A percentile compares a stretch with the other conserved stretches of the same genome.
These are phyloP conservation scores for Rhynchomys soricoides DNA, from an alignment of 2,113 vertebrate genomes.

Conservation along the genomic window DNA sequence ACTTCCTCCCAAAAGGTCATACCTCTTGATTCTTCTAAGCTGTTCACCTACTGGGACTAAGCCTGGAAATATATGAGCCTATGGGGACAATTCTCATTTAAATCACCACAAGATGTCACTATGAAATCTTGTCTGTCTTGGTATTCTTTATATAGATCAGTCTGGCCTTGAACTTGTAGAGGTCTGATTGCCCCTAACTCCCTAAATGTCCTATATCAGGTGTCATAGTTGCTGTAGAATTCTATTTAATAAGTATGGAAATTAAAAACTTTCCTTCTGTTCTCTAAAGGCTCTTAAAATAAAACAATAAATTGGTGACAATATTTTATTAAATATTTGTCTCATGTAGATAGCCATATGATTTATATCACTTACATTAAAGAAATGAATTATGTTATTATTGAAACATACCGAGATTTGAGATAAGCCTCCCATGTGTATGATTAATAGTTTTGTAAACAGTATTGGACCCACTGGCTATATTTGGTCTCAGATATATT, in stretches of 20 bases:
- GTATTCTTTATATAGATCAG: neutral
- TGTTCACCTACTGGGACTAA: neutral
- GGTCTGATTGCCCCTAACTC: neutral
- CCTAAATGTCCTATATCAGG: neutral
- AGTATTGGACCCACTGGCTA: neutral
- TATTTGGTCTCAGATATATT: neutral
- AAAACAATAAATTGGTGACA: neutral
- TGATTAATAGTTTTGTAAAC: slow-evolving; percentile 42
- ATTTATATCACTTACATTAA: slow-evolving; percentile 43
- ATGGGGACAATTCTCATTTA: neutral
- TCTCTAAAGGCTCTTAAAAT: neutral
- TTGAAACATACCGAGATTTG: neutral
- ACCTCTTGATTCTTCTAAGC: neutral
- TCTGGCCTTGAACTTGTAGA: neutral
- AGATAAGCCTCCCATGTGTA: neutral
- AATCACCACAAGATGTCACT: neutral
- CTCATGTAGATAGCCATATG: neutral
- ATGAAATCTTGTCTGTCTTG: neutral
- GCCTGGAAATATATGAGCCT: neutral
- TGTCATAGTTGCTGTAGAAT: neutral
- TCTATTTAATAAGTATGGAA: neutral
- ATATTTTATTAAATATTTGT: slow-evolving; percentile 10
- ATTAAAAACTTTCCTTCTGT: neutral
- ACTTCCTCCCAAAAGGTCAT: neutral
- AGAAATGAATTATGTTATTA: slow-evolving; percentile 14